Evolutionary conservation across 2,888 invertebrate species (phyloP).

Genomic region (Tubulanus polymorphus): DNA sequence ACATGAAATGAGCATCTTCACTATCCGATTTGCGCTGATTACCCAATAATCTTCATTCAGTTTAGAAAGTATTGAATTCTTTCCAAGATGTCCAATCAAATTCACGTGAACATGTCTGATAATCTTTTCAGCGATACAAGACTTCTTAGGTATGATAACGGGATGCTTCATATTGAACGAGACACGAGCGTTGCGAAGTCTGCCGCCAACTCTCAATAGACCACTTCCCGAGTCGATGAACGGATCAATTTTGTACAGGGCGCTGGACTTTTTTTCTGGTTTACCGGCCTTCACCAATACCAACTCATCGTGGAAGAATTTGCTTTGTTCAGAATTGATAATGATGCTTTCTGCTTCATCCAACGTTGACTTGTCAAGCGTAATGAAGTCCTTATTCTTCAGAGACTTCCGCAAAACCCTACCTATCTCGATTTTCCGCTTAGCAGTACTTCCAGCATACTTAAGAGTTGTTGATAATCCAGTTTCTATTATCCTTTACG

Average conservation of each 20-base stretch:
- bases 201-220: slow-evolving; percentile 24
- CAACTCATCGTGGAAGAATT: no score
- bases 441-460: no score
- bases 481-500: no score
- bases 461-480: no score
- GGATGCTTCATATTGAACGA: slow-evolving; percentile 16
- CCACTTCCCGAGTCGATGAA: slow-evolving; percentile 20
- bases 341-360: no score
- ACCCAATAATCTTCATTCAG: not conserved
- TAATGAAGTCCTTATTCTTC: no score
- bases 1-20: not conserved
- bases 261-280: not conserved
- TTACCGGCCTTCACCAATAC: not conserved
- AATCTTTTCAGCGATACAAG: slow-evolving; percentile 19
- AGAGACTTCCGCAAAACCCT: no score
- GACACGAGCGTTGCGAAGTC: slow-evolving; percentile 13
- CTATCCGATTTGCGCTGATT: not conserved
- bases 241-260: slow-evolving; percentile 16
- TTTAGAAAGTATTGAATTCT: slow-evolving; percentile 3
- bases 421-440: no score
- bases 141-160: slow-evolving; percentile 22
- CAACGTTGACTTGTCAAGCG: no score
- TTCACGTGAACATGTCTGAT: slow-evolving; percentile 17
- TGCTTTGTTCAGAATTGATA: no score
- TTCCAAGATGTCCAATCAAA: slow-evolving; percentile 20